Percentiles rank a stretch among this genome's conserved stretches.
Conservation (phyloP, 2,797 vertebrate species). For the Sphenodon punctatus region DNA sequence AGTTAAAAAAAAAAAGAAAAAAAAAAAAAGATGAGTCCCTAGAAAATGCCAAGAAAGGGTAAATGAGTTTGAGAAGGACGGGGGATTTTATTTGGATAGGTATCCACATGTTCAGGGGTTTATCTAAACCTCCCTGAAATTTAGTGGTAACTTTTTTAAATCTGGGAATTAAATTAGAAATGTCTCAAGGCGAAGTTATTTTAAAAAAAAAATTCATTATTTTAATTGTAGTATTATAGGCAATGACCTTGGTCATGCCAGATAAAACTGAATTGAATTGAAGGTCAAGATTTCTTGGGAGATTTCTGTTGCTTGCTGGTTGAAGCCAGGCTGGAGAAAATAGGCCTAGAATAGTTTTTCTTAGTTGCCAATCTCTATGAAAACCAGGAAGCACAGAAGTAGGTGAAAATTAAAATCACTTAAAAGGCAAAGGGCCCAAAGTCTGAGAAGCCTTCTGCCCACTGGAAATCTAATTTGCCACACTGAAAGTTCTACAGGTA, state of each 20-base stretch:
- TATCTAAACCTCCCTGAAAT: neutral
- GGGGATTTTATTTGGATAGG: neutral
- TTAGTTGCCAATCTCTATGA: neutral
- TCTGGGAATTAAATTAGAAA: neutral
- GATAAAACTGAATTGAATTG: too few relatives aligned
- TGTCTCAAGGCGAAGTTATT: neutral
- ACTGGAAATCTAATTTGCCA: neutral
- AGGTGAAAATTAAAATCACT: conserved; percentile 13
- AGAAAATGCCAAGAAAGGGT: neutral
- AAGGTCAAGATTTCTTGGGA: neutral
- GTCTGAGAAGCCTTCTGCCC: neutral
- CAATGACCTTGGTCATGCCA: too few relatives aligned
- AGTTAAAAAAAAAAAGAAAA: too few relatives aligned
- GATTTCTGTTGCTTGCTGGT: neutral
- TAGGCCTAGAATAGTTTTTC: neutral
- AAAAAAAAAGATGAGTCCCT: too few relatives aligned
- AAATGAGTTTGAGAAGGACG: neutral
- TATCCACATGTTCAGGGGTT: neutral
- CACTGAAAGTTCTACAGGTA: neutral
- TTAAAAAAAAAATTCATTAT: too few relatives aligned
- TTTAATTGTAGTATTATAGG: too few relatives aligned
- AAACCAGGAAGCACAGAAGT: neutral
- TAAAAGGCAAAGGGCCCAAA: neutral
- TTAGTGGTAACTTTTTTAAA: neutral
- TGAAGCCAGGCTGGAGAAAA: conserved; percentile 4